A percentile compares a stretch with the other conserved stretches of the same genome.
Evolutionary conservation across 2,113 vertebrate species (phyloP).

Genomic region (Odocoileus hemionus): DNA sequence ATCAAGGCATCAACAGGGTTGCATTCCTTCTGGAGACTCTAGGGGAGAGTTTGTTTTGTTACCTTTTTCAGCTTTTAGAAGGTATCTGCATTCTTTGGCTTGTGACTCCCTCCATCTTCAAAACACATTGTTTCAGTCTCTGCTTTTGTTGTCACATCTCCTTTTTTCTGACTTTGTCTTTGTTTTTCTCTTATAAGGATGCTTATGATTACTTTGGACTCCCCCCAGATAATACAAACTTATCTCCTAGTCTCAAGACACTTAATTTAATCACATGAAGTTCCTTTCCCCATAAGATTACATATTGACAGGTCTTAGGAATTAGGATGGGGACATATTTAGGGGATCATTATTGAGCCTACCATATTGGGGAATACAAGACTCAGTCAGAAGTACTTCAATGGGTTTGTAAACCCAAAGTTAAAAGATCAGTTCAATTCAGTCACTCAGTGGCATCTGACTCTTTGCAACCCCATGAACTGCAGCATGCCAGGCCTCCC

Average conservation of each 20-base stretch:
- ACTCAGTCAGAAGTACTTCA: background rate
- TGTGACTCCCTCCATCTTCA: background rate
- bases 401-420: background rate
- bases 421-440: background rate
- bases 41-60: background rate
- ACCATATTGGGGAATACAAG: background rate
- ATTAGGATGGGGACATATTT: background rate
- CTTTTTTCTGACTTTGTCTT: background rate
- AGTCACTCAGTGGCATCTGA: accelerated
- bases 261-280: background rate
- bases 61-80: background rate
- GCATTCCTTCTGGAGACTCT: background rate
- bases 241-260: background rate
- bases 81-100: background rate
- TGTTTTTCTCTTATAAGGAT: background rate
- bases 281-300: background rate
- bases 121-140: background rate
- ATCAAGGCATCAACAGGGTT: background rate
- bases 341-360: background rate
- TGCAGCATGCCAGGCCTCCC: background rate
- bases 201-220: background rate
- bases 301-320: background rate
- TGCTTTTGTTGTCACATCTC: background rate
- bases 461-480: background rate
- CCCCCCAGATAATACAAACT: background rate